Conservation (phyloP, 2,888 invertebrate species). For the Drosophila meridiana region DNA sequence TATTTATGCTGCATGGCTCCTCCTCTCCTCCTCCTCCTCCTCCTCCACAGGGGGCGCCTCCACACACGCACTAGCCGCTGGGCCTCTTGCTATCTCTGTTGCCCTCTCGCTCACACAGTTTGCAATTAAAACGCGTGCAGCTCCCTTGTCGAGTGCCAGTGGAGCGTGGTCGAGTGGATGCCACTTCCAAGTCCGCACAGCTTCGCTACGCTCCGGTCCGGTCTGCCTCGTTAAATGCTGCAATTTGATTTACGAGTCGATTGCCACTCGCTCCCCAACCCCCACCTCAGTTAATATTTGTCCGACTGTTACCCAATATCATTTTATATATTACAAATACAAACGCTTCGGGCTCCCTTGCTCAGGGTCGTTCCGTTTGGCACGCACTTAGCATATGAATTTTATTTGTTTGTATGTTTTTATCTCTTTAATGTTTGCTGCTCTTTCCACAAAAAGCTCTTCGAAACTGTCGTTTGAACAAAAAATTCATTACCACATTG, state of each 20-base stretch:
- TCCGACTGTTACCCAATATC: constrained; percentile 49
- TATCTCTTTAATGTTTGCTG: constrained; percentile 25
- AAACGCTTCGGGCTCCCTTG: constrained; percentile 17
- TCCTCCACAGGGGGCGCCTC: constrained; percentile 41
- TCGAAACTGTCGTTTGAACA: constrained; percentile 61
- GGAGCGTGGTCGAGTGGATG: constrained; percentile 51
- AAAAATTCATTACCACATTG: constrained; percentile 42
- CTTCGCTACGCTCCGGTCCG: background rate
- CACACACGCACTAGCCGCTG: constrained; percentile 13
- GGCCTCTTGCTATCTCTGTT: constrained; percentile 26
- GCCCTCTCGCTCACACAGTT: background rate
- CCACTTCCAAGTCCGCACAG: constrained; percentile 33
- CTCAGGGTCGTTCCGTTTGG: constrained; percentile 71
- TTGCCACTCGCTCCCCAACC: constrained; percentile 21
- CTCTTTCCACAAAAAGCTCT: constrained; percentile 28
- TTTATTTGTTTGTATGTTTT: constrained; percentile 20
- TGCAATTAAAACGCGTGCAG: constrained; percentile 67
- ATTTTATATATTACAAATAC: constrained; percentile 32
- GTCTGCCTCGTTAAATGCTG: constrained; percentile 49
- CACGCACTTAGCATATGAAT: constrained; percentile 74
- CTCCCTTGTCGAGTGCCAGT: constrained; percentile 60
- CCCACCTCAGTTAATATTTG: constrained; percentile 13
- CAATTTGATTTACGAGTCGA: constrained; percentile 64
- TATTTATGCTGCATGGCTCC: constrained; percentile 47
- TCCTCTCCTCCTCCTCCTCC: background rate